Evolutionary conservation across 1,140 invertebrate species (phyloP).

Genomic region (Brachionus rubens): DNA sequence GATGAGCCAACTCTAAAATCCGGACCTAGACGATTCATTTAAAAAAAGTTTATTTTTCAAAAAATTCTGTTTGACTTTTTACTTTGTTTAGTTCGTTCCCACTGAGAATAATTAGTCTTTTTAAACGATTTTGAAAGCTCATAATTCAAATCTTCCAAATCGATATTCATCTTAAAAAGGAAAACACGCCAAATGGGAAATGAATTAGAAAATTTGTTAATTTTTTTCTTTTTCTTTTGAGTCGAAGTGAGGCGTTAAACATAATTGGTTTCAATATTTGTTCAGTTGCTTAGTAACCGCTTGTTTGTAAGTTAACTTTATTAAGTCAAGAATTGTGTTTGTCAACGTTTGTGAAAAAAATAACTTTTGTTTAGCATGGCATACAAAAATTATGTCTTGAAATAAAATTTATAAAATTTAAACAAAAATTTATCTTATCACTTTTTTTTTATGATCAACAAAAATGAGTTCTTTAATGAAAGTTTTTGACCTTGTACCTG

Average conservation of each 20-base stretch:
- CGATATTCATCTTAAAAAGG: not conserved
- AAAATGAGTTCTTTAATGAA: conserved; percentile 32
- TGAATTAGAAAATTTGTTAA: no score
- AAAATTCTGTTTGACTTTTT: not conserved
- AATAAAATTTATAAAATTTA: no score
- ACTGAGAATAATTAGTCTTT: conserved; percentile 41
- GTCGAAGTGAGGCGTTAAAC: no score
- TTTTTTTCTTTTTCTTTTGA: no score
- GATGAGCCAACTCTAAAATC: not conserved
- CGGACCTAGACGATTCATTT: not conserved
- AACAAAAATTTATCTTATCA: no score
- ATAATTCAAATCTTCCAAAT: conserved; percentile 17
- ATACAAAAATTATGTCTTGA: no score
- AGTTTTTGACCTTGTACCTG: conserved; percentile 23
- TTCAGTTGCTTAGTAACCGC: no score
- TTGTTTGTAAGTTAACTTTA: conserved; percentile 3
- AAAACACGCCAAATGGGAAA: conserved; percentile 6
- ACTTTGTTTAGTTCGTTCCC: conserved; percentile 21
- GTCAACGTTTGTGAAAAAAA: no score
- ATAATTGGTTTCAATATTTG: no score
- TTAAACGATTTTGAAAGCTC: conserved; percentile 41
- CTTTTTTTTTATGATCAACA: no score
- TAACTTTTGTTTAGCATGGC: no score
- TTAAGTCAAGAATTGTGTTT: no score
- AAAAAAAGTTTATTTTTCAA: not conserved